These are phyloP conservation scores for Dissostichus mawsoni DNA, from an alignment of 2,113 vertebrate genomes.

Conservation along the genomic window DNA sequence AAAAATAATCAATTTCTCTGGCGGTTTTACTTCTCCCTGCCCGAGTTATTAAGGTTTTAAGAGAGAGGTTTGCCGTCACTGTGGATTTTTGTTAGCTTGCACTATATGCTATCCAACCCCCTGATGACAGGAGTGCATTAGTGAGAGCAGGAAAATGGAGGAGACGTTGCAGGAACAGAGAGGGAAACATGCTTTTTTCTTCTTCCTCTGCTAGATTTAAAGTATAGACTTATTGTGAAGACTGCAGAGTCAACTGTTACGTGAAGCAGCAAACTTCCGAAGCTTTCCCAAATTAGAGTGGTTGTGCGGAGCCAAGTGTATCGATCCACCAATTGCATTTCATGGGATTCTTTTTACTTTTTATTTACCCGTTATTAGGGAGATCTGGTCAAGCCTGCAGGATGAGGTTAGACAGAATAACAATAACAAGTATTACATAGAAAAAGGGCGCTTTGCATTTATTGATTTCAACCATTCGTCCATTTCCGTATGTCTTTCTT, in stretches of 20 bases:
- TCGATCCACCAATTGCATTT: slow-evolving; percentile 41
- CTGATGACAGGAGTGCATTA: slow-evolving; percentile 77
- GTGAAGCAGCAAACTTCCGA: slow-evolving; percentile 51
- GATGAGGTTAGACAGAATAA: slow-evolving; percentile 34
- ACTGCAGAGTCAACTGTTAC: slow-evolving; percentile 69
- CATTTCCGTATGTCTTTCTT: slow-evolving; percentile 9
- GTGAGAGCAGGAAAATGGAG: slow-evolving; percentile 67
- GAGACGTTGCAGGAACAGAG: slow-evolving; percentile 61
- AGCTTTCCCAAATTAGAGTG: slow-evolving; percentile 41
- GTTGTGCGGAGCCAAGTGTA: slow-evolving; percentile 27
- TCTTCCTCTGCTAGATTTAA: slow-evolving; percentile 66
- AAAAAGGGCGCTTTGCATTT: not conserved
- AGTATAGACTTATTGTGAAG: slow-evolving; percentile 64
- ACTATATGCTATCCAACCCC: slow-evolving; percentile 64
- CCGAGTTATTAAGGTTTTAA: slow-evolving; percentile 64
- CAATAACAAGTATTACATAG: not conserved
- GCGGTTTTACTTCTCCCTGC: slow-evolving; percentile 39
- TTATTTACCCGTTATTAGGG: slow-evolving; percentile 10
- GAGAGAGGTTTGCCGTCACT: slow-evolving; percentile 64
- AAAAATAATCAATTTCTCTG: slow-evolving; percentile 51
- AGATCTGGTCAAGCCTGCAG: slow-evolving; percentile 1
- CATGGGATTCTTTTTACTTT: slow-evolving; percentile 22
- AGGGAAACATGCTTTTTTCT: slow-evolving; percentile 41
- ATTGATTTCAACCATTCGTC: slow-evolving; percentile 25
- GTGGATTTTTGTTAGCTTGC: slow-evolving; percentile 74